Conservation (phyloP, 2,797 vertebrate species). For the Propithecus perrieri region DNA sequence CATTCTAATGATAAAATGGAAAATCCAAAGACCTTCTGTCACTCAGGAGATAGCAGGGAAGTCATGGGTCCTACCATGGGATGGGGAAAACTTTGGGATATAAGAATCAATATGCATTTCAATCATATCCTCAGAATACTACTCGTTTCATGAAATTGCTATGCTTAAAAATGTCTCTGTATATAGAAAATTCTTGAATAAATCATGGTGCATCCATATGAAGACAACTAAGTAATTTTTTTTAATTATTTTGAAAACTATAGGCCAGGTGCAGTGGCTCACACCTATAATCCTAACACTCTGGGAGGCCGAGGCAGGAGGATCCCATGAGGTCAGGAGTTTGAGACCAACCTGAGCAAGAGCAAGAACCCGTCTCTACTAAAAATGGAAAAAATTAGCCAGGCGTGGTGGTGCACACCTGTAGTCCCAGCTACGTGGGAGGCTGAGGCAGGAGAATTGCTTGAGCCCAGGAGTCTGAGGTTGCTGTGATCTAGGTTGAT, state of each 20-base stretch:
- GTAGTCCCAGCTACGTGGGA: no score
- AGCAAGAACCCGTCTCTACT: no score
- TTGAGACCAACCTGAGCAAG: no score
- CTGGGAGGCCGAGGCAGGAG: no score
- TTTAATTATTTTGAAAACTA: not conserved
- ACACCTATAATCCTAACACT: no score
- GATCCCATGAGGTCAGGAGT: no score
- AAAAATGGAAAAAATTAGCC: no score
- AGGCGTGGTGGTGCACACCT: no score
- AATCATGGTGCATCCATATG: not conserved
- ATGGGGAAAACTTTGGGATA: not conserved
- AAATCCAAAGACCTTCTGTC: not conserved
- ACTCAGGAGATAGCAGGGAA: not conserved
- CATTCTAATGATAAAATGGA: not conserved
- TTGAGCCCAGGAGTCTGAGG: no score
- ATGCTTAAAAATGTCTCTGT: not conserved
- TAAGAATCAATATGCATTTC: not conserved
- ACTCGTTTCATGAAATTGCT: not conserved
- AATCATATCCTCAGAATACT: not conserved
- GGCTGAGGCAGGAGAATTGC: no score
- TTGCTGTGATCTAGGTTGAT: no score
- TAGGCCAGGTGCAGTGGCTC: no score
- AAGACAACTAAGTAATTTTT: not conserved
- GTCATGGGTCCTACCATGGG: not conserved
- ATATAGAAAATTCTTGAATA: not conserved